Percentiles rank a stretch among this genome's conserved stretches.
These are phyloP conservation scores for Brachionus manjavacas DNA, from an alignment of 1,140 invertebrate species.

Conservation along the genomic window DNA sequence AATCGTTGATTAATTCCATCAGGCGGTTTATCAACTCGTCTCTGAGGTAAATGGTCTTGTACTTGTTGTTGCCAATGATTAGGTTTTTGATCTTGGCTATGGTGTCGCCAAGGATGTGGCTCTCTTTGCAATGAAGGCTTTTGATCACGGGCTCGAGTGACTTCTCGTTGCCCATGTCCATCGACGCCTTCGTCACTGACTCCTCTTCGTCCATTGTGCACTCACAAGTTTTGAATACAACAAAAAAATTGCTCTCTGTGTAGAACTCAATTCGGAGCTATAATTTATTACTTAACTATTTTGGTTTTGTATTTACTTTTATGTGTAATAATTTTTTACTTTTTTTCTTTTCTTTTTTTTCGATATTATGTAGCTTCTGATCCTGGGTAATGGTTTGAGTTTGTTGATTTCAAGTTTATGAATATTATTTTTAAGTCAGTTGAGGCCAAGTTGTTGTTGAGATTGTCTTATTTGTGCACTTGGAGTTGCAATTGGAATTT, in stretches of 20 bases:
- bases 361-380: conserved; percentile 28
- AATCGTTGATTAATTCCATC: neutral
- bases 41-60: neutral
- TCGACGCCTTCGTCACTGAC: neutral
- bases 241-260: neutral
- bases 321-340: neutral
- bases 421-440: conserved; percentile 9
- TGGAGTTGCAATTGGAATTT: neutral
- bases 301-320: neutral
- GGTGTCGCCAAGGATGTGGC: neutral
- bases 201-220: conserved; percentile 10
- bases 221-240: neutral
- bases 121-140: neutral
- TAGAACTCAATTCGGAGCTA: neutral
- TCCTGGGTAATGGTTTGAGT: conserved; percentile 3
- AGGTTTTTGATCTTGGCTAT: neutral
- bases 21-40: neutral
- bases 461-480: conserved; percentile 22
- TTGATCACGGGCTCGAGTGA: neutral
- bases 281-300: conserved; percentile 26
- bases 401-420: conserved; percentile 24
- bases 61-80: conserved; percentile 29
- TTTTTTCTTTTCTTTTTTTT: neutral
- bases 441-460: neutral
- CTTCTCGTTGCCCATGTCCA: neutral